phyloP scores from a whole-genome alignment of 2,797 vertebrate genomes.

The Allobates femoralis region DNA sequence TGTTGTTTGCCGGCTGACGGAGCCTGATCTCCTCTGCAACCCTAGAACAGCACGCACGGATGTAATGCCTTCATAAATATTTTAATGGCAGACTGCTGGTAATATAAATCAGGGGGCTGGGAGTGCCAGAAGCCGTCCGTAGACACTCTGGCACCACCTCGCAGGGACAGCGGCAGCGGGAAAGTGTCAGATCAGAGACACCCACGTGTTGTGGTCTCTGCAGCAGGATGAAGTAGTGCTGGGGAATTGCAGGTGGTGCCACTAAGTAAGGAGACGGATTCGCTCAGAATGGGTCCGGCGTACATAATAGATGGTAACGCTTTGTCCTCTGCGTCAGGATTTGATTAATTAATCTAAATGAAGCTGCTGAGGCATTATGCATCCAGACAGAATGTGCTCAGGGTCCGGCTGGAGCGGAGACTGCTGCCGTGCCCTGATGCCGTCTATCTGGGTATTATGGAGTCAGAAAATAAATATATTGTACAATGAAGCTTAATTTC shows the following conservation, averaged over 20 bases:
- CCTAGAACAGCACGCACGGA: slow-evolving; percentile 63
- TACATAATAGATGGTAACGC: neutral
- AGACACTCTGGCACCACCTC: slow-evolving; percentile 72
- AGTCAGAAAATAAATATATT: neutral
- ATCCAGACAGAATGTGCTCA: neutral
- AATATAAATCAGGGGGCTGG: slow-evolving; percentile 57
- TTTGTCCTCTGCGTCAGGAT: slow-evolving; percentile 21
- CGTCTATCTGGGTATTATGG: neutral
- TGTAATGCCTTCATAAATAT: slow-evolving; percentile 74
- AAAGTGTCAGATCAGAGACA: slow-evolving; percentile 54
- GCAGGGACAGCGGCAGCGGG: slow-evolving; percentile 59
- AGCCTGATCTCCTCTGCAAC: slow-evolving; percentile 62
- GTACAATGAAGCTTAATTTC: neutral
- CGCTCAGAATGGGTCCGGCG: slow-evolving; percentile 1
- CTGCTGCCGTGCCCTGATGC: neutral
- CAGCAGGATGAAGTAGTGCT: slow-evolving; percentile 53
- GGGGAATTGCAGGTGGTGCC: slow-evolving; percentile 59
- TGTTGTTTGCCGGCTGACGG: slow-evolving; percentile 62
- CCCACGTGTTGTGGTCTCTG: slow-evolving; percentile 47
- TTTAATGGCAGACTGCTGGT: slow-evolving; percentile 71
- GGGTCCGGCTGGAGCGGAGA: neutral
- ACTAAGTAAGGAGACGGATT: slow-evolving; percentile 12
- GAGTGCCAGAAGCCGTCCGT: slow-evolving; percentile 59
- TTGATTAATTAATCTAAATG: slow-evolving; percentile 13
- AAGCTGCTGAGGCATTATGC: neutral